Evolutionary conservation across 2,888 invertebrate species (phyloP).

Genomic region (Acanthosepion pharaonis): DNA sequence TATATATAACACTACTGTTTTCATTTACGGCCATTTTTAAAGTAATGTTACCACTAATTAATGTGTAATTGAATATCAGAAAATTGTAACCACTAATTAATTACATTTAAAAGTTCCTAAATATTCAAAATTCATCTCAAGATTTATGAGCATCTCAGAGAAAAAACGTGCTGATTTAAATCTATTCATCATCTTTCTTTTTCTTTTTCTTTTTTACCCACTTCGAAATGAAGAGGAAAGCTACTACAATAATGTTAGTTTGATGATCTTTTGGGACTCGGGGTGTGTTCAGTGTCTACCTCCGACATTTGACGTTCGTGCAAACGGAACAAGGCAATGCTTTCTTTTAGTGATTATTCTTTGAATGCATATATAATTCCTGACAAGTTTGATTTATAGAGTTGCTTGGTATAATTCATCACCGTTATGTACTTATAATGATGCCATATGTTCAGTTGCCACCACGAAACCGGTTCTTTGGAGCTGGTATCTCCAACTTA

Average conservation of each 20-base stretch:
- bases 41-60: too few relatives aligned
- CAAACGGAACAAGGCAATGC: background rate
- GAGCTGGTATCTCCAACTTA: background rate
- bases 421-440: slow-evolving; percentile 20
- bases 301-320: background rate
- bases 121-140: too few relatives aligned
- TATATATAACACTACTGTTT: too few relatives aligned
- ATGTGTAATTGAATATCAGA: too few relatives aligned
- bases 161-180: too few relatives aligned
- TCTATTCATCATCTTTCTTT: too few relatives aligned
- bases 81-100: too few relatives aligned
- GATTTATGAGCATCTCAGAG: too few relatives aligned
- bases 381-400: slow-evolving; percentile 33
- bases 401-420: slow-evolving; percentile 33
- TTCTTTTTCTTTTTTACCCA: too few relatives aligned
- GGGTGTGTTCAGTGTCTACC: background rate
- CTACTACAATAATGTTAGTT: background rate
- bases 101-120: too few relatives aligned
- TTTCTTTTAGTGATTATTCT: background rate
- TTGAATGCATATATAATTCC: slow-evolving; percentile 33
- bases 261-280: background rate
- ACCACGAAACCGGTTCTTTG: background rate
- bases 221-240: too few relatives aligned
- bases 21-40: too few relatives aligned
- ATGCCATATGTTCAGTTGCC: background rate